Percentiles rank a stretch among this genome's conserved stretches.
Evolutionary conservation across 2,113 vertebrate species (phyloP).

Genomic region (Porphyrio hochstetteri): DNA sequence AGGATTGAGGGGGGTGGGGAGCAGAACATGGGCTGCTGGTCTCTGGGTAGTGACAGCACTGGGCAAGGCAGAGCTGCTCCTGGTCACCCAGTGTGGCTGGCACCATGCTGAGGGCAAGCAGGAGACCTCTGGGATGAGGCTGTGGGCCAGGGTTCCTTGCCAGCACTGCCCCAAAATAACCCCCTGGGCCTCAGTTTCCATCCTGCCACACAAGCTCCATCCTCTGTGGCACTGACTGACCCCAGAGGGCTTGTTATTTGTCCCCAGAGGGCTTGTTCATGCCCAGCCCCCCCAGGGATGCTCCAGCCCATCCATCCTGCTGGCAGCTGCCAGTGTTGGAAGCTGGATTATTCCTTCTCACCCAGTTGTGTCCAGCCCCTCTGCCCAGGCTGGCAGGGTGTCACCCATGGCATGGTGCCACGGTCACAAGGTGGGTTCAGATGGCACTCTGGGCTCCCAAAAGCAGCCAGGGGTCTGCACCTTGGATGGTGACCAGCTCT

Average conservation of each 20-base stretch:
- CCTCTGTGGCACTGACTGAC: not conserved
- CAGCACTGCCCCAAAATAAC: not conserved
- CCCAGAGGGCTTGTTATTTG: rapidly evolving
- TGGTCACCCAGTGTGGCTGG: rapidly evolving
- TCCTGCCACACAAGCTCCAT: not conserved
- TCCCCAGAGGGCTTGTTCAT: rapidly evolving
- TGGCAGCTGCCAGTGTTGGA: not conserved
- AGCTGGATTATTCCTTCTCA: not conserved
- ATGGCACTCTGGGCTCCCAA: not conserved
- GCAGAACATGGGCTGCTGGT: not conserved
- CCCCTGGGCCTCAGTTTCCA: not conserved
- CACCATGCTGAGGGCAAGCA: not conserved
- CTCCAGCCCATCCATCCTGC: not conserved
- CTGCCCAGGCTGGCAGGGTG: not conserved
- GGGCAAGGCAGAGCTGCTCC: not conserved
- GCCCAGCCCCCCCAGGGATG: rapidly evolving
- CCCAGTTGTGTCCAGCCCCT: not conserved
- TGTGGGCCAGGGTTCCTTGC: not conserved
- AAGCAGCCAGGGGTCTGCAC: not conserved
- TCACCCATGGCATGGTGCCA: not conserved
- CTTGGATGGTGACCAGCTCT: not conserved
- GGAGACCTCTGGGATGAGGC: not conserved
- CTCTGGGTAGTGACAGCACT: rapidly evolving
- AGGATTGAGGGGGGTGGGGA: no score
- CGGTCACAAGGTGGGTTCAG: not conserved